These are phyloP conservation scores for Epinotia brunnichana DNA, from an alignment of 2,888 invertebrate species.

Conservation along the genomic window DNA sequence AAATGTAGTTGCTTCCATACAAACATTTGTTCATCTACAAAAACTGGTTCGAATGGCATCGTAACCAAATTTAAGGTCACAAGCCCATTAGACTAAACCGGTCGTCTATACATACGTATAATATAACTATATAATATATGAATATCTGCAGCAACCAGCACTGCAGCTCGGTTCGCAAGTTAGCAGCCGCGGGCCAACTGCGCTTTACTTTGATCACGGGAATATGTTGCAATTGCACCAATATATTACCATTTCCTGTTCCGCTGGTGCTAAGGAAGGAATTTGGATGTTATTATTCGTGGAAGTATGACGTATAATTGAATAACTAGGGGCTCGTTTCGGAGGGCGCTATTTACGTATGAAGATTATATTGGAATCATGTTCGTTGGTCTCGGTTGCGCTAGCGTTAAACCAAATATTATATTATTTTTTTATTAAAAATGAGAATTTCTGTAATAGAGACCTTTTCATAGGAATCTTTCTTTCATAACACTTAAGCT, in stretches of 20 bases:
- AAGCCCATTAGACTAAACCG: too few species aligned
- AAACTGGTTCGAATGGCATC: too few species aligned
- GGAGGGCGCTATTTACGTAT: not conserved
- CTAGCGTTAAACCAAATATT: not conserved
- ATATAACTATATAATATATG: not conserved
- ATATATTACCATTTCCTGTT: slow-evolving; percentile 15
- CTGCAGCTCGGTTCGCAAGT: slow-evolving; percentile 16
- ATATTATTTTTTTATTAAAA: too few species aligned
- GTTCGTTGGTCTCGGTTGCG: not conserved
- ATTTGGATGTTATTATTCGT: not conserved
- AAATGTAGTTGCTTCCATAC: too few species aligned
- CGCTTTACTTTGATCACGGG: slow-evolving; percentile 18
- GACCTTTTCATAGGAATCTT: too few species aligned
- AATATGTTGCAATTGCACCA: slow-evolving; percentile 21
- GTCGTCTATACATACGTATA: too few species aligned
- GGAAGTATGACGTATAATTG: not conserved
- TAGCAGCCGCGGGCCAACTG: slow-evolving; percentile 18
- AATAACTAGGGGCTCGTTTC: not conserved
- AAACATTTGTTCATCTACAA: too few species aligned
- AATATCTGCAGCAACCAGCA: not conserved
- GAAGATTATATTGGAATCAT: not conserved
- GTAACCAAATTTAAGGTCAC: too few species aligned
- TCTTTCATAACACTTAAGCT: too few species aligned
- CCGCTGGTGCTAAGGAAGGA: not conserved
- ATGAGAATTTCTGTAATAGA: too few species aligned